Conservation (phyloP, 2,888 invertebrate genomes). For the Epsilonema sp. region DNA sequence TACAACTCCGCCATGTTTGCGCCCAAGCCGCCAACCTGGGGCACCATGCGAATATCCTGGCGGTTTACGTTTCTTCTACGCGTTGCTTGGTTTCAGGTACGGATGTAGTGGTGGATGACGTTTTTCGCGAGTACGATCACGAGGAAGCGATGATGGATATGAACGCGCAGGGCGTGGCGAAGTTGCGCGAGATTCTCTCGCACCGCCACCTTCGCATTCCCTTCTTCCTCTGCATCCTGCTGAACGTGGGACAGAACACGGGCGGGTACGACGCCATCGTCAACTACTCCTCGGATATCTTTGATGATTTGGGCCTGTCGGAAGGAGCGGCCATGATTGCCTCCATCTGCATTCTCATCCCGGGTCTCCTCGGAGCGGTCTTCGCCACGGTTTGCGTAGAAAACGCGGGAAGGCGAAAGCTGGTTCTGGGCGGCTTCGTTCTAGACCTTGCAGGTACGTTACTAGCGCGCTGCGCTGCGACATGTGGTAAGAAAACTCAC, state of each 20-base stretch:
- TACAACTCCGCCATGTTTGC: too few species aligned
- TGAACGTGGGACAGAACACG: background rate
- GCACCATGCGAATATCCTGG: too few species aligned
- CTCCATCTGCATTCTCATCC: background rate
- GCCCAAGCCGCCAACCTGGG: too few species aligned
- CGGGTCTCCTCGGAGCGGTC: background rate
- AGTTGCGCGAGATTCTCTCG: background rate
- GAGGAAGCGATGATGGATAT: too few species aligned
- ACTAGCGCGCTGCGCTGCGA: too few species aligned
- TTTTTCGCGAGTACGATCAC: too few species aligned
- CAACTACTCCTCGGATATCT: background rate
- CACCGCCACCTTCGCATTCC: background rate
- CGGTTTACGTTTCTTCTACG: too few species aligned
- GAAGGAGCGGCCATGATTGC: background rate
- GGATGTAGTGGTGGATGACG: too few species aligned
- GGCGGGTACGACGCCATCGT: background rate
- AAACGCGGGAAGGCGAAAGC: background rate
- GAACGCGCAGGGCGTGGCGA: background rate
- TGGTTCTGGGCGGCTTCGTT: background rate
- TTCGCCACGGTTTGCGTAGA: background rate
- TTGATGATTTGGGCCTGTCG: background rate
- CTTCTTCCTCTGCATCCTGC: background rate
- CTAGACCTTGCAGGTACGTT: too few species aligned
- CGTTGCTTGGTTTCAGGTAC: too few species aligned
- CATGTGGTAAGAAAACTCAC: too few species aligned